Base-by-base conservation (phyloP, 2,113 vertebrate species). In the Tonatia bakeri region DNA sequence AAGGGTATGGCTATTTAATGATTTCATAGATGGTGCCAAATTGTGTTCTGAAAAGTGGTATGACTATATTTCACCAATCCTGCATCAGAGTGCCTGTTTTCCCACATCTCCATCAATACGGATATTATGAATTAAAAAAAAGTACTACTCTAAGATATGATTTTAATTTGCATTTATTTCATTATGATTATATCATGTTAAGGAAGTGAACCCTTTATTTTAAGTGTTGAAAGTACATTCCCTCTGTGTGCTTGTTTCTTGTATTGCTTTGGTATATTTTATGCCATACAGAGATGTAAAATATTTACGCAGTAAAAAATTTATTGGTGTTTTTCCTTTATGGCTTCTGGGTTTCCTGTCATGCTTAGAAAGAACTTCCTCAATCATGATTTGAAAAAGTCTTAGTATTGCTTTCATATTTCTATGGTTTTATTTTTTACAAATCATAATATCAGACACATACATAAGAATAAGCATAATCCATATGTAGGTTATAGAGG, bases 261-360 rank as follows among this genome's bases (percentile, higher is more conserved):
- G 40, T 4, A 54, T 61, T 80, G 56, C 26, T 76, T 22, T 81
- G 56, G 50, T 75, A 19, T 33, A 83, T 45, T 43, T 81, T 40
- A 56, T 61, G 54, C 33, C 28, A 85, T 47, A 65, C 16, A 76
- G n/a, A 77, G 75, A 77, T 43, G n/a, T 91, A 67, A 91, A 95
- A 88, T 85, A 59, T 87, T 87, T 77, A 91, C 16, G 4, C n/a
- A 38, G 50, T 90, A 75, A 88, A 85, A 94, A 85, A 94, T 85
- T 65, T 85, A 94, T 75, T 85, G 38, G n/a, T 95, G n/a, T 73
- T 95, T 95, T 95, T 88, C 45, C 17, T 67, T 87, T 87, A 88
- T 94, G 77, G 72, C 54, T 67, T 80, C n/a, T 84, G 72, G 28
- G 61, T 67, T 91, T 96, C 73, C 54, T 65, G 72, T 95, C 77